Conservation (phyloP, 1,140 invertebrate genomes). For the Phocides pigmalion region DNA sequence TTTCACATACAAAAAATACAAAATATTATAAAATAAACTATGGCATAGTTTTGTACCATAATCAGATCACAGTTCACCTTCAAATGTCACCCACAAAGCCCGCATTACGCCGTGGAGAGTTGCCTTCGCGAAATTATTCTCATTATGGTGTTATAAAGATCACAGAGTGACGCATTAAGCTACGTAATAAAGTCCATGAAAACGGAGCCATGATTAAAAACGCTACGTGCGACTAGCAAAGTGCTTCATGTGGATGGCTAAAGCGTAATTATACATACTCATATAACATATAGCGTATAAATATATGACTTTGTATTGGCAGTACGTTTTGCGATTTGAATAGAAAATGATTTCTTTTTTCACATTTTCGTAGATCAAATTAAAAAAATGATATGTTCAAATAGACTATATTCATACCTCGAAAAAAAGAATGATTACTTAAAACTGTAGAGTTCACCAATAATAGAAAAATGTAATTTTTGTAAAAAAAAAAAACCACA, state of each 20-base stretch:
- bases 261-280: slow-evolving; percentile 23
- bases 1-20: no score
- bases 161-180: slow-evolving; percentile 47
- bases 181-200: slow-evolving; percentile 46
- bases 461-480: not conserved
- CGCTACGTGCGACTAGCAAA: slow-evolving; percentile 24
- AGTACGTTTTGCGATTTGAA: no score
- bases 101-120: not conserved
- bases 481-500: not conserved
- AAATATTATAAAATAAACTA: no score
- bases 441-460: no score
- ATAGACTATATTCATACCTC: no score
- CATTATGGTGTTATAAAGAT: slow-evolving; percentile 11
- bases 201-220: slow-evolving; percentile 43
- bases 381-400: no score
- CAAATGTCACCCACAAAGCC: slow-evolving; percentile 3
- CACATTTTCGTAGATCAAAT: no score
- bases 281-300: no score
- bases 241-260: slow-evolving; percentile 19
- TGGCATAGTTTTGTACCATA: no score
- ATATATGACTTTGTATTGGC: no score
- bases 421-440: no score
- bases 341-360: no score
- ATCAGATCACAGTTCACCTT: not conserved
- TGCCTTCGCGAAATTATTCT: not conserved